Base-by-base conservation (phyloP, 2,113 vertebrate species). In the Heterochromis multidens region DNA sequence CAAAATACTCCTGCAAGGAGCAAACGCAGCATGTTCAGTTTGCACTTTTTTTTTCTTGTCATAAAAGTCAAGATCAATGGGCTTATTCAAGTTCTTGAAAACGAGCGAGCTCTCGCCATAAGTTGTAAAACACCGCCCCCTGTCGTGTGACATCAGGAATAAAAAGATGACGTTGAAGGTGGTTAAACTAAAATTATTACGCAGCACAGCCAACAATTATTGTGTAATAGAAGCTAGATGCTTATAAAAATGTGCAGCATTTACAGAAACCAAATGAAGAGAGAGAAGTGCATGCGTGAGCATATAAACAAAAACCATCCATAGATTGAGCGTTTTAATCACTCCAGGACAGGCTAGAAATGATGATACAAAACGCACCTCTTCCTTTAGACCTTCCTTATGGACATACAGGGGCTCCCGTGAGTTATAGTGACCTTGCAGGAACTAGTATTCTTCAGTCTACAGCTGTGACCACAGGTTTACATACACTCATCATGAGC, bases 101-200 rank as follows among this genome's bases (percentile, higher is more conserved):
- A 29, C 56, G 0, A 4, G 4, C 1, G 11, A 37, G 21, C 17
- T 35, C 2, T 31, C 27, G 3, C 1, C 8, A 23, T 82, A 60
- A 54, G 6, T 87, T 79, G 82, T 78, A 70, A 11, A 89, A 85
- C 74, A 85, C 1, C 40, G 81, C 76, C 90, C 63, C 83, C 93
- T 93, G 19, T 35, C 52, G 92, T 70, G 1, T 17, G 8, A 61
- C 13, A 57, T 25, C 52, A 77, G 35, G 14, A 37, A 77, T 25
- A 25, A 77, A 17, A 35, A 57, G 29, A 25, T 77, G 4, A 54
- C 25, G 8, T 11, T 23, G 25, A 31, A 74, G 25, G 43, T 74
- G 13, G 8, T 65, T 37, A 17, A 43, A 31, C 9, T 74, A 11
- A 52, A 31, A 46, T 74, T 29, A 52, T 74, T 52, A 31, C 11